Conservation (phyloP, 2,888 invertebrate genomes). For the Platerodrilus igneus region DNA sequence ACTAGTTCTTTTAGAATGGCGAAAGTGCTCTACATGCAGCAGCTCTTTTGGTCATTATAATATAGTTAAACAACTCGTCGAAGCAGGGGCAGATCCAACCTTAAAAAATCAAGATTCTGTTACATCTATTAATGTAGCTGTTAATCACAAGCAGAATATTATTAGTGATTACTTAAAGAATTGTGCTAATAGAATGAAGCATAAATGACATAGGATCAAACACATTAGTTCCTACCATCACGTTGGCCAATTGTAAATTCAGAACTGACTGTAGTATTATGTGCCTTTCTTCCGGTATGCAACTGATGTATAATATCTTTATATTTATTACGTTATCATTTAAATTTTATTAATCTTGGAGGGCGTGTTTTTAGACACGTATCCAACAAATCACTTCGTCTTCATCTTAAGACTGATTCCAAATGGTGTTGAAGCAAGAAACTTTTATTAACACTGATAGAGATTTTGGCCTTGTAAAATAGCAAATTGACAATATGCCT, state of each 20-base stretch:
- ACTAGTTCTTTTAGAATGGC: constrained; percentile 68
- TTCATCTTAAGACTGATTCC: too few species aligned
- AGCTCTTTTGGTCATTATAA: constrained; percentile 80
- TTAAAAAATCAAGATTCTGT: constrained; percentile 69
- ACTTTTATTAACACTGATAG: too few species aligned
- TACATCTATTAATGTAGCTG: constrained; percentile 63
- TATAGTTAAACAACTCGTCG: constrained; percentile 71
- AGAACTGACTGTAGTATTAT: constrained; percentile 1
- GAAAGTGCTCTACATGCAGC: constrained; percentile 90
- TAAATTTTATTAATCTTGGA: too few species aligned
- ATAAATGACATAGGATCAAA: constrained; percentile 34
- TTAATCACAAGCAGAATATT: constrained; percentile 50
- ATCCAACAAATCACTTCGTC: too few species aligned
- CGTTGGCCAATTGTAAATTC: constrained; percentile 18
- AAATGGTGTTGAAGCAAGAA: too few species aligned
- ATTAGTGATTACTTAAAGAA: constrained; percentile 55
- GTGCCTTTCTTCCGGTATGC: too few species aligned
- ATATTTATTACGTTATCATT: too few species aligned
- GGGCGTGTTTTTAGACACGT: too few species aligned
- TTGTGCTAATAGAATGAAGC: constrained; percentile 37
- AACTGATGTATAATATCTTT: too few species aligned
- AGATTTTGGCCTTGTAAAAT: too few species aligned
- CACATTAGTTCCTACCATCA: constrained; percentile 30
- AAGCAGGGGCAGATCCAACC: constrained; percentile 63
- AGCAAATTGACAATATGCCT: too few species aligned